Conservation (phyloP, 2,113 vertebrate genomes). For the Gracilinanus agilis region DNA sequence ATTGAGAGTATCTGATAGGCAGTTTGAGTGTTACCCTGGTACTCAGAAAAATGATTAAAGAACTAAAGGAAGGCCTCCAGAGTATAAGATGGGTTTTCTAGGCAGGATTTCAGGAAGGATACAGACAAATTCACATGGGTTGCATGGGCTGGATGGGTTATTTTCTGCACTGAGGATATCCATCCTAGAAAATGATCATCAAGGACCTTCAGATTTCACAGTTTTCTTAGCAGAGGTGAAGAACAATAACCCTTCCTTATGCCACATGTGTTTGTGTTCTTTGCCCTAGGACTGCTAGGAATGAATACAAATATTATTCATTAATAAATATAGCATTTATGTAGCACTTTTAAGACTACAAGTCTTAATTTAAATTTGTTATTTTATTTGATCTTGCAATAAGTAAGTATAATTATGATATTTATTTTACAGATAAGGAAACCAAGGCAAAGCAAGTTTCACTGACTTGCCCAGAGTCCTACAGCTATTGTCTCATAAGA, state of each 20-base stretch:
- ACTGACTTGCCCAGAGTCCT: not conserved
- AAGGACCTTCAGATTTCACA: not conserved
- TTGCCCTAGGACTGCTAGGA: not conserved
- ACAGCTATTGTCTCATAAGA: not conserved
- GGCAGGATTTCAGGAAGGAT: not conserved
- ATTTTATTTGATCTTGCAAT: not conserved
- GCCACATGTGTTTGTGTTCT: not conserved
- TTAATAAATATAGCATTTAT: not conserved
- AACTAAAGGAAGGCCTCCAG: not conserved
- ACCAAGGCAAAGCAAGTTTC: not conserved
- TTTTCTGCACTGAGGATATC: not conserved
- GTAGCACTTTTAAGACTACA: not conserved
- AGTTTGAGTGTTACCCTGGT: not conserved
- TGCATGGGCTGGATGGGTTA: not conserved
- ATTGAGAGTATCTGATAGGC: not conserved
- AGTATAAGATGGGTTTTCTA: not conserved
- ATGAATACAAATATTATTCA: not conserved
- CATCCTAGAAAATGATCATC: not conserved
- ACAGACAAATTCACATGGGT: not conserved
- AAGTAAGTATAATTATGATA: not conserved
- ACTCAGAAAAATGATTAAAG: not conserved
- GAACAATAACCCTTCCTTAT: not conserved
- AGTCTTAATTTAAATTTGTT: not conserved
- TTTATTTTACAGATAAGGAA: not conserved
- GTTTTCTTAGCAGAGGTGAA: not conserved